Evolutionary conservation across 2,113 vertebrate species (phyloP).

Genomic region (Tyrannus savana): DNA sequence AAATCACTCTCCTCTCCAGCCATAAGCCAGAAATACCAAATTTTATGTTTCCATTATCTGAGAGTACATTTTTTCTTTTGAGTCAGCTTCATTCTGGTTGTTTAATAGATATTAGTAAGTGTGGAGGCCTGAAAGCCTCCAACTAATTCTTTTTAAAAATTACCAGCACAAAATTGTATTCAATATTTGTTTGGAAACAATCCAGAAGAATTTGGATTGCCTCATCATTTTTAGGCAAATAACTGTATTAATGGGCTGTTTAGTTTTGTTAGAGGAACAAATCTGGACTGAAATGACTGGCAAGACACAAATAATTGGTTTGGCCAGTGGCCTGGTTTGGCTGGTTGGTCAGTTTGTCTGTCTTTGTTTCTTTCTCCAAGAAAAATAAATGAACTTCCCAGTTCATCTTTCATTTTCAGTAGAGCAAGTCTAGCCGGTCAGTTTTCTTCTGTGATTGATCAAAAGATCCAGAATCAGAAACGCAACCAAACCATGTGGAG

Average conservation of each 20-base stretch:
- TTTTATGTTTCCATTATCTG: conserved; percentile 20
- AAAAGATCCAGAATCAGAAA: conserved; percentile 40
- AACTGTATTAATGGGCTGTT: neutral
- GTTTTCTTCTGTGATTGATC: conserved; percentile 29
- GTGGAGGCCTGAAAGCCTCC: neutral
- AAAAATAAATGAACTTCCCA: conserved; percentile 41
- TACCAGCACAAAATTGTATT: neutral
- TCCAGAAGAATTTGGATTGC: neutral
- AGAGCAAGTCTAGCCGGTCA: conserved; percentile 8
- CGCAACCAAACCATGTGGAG: neutral
- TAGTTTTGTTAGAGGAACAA: conserved; percentile 19
- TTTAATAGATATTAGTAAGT: neutral
- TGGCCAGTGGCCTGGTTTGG: conserved; percentile 43
- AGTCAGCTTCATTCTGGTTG: conserved; percentile 10
- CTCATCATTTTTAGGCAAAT: neutral
- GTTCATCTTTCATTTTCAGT: conserved; percentile 39
- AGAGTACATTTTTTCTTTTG: conserved; percentile 1
- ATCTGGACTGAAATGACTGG: neutral
- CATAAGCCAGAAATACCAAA: neutral
- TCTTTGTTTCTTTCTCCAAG: conserved; percentile 57
- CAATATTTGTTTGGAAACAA: neutral
- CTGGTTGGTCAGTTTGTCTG: conserved; percentile 39
- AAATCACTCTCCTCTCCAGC: conserved; percentile 20
- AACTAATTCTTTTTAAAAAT: neutral
- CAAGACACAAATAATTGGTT: conserved; percentile 62